phyloP scores from a whole-genome alignment of 37 sponge, comb jelly and placozoan species.

The Diacarnus erythraeanus region DNA sequence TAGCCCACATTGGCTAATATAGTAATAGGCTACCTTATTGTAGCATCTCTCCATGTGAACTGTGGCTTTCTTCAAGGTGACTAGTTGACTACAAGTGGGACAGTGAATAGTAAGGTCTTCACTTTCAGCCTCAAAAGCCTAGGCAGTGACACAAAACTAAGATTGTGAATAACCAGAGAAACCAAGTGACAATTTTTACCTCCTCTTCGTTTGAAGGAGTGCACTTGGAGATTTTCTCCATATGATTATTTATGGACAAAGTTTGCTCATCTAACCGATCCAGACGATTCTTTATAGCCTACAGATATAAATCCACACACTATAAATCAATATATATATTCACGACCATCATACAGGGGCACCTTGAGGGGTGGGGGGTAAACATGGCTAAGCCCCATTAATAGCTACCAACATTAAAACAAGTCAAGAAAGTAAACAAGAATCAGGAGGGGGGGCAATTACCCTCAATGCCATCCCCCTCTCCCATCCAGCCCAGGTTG shows the following conservation, averaged over 20 bases:
- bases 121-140: constrained; percentile 42
- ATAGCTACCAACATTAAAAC: too few relatives aligned
- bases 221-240: constrained; percentile 3
- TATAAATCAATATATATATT: background rate
- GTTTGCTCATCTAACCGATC: constrained; percentile 50
- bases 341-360: too few relatives aligned
- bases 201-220: constrained; percentile 37
- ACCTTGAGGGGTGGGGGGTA: too few relatives aligned
- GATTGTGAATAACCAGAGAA: too few relatives aligned
- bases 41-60: constrained; percentile 96
- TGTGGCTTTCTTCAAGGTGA: constrained; percentile 76
- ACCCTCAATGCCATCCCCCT: too few relatives aligned
- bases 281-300: constrained; percentile 47
- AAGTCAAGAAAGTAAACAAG: too few relatives aligned
- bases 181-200: constrained; percentile 11
- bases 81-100: constrained; percentile 85
- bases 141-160: too few relatives aligned
- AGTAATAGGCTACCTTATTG: constrained; percentile 90
- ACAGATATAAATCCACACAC: background rate
- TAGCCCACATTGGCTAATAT: too few relatives aligned
- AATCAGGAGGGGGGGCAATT: too few relatives aligned
- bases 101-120: constrained; percentile 91
- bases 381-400: too few relatives aligned
- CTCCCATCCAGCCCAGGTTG: too few relatives aligned
- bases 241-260: constrained; percentile 40